Base-by-base conservation (phyloP, 2,888 invertebrate species). In the Aphidoletes aphidimyza region DNA sequence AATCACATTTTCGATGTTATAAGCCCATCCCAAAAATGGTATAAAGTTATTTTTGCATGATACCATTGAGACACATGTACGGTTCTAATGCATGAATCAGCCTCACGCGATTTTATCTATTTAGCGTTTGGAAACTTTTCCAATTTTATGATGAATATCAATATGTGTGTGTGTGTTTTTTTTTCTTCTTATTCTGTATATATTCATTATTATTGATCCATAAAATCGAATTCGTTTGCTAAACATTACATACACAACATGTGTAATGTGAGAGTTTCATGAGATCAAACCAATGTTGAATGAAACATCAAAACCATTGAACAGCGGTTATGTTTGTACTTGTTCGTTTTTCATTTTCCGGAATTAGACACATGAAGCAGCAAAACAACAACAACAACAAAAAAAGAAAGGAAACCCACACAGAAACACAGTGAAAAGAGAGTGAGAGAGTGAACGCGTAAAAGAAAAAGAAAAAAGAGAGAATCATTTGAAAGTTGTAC, bases 91-190 rank as follows among this genome's bases (percentile, higher is more conserved):
- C 30, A 37, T 37, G 37, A 37, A 22, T 81, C 11, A 19, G 22
- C 37, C 22, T 37, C 36, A n/a, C n/a, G n/a, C 81, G 81, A 81
- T 81, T 81, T 81, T 37, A 81, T 81, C 37, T 37, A 81, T 81
- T 37, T 37, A 22, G n/a, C 37, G 81, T 81, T 19, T 14, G 11
- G 37, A 81, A 81, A 81, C 81, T 81, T 81, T 81, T 37, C 37
- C 81, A 81, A 81, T 81, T 81, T 81, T 81, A 81, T 81, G 81
- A 81, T 39, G 81, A 36, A 81, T 81, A 81, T 81, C 81, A 81
- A 81, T 81, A 37, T 81, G n/a, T 47, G 9, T 47, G 9, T 2
- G 2, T 54, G 14, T 54, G 39, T 8, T 39, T 39, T 39, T 39
- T 39, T 11, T 39, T 39, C 39, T 39, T 39, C 39, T 39, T 39